Evolutionary conservation across 2,888 invertebrate genomes (phyloP).

Genomic region (Drosophila melanosoma): DNA sequence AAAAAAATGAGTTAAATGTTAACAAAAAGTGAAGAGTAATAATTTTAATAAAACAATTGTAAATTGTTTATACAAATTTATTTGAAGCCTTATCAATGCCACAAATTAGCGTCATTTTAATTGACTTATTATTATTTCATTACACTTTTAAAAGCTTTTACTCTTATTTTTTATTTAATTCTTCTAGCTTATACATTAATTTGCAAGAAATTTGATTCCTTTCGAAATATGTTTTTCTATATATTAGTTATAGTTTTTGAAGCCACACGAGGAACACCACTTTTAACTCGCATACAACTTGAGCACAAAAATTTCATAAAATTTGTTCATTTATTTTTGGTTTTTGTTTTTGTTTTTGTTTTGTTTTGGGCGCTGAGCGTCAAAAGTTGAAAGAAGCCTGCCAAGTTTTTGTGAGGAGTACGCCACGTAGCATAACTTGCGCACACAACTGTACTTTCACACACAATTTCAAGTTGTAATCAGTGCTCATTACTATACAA

Average conservation of each 20-base stretch:
- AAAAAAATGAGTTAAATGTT: not conserved
- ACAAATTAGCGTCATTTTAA: not conserved
- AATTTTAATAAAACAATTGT: not conserved
- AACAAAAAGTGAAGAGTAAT: not conserved
- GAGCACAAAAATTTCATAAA: constrained; percentile 13
- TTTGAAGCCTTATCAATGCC: not conserved
- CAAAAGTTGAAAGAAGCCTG: constrained; percentile 19
- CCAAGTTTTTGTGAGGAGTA: constrained; percentile 17
- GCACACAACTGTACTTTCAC: constrained; percentile 80
- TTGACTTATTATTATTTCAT: not conserved
- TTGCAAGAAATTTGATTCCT: not conserved
- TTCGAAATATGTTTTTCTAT: not conserved
- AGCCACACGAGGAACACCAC: not conserved
- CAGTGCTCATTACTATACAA: constrained; percentile 82
- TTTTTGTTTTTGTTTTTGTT: constrained; percentile 21
- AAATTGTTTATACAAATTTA: not conserved
- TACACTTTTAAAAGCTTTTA: not conserved
- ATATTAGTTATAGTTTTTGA: not conserved
- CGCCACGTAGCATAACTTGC: constrained; percentile 76
- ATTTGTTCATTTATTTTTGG: constrained; percentile 22
- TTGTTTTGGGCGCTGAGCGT: constrained; percentile 16
- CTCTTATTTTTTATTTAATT: accelerated
- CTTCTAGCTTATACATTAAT: not conserved
- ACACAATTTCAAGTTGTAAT: constrained; percentile 81
- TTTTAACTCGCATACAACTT: constrained; percentile 5